Base-by-base conservation (phyloP, 2,113 vertebrate species). In the Scophthalmus maximus region DNA sequence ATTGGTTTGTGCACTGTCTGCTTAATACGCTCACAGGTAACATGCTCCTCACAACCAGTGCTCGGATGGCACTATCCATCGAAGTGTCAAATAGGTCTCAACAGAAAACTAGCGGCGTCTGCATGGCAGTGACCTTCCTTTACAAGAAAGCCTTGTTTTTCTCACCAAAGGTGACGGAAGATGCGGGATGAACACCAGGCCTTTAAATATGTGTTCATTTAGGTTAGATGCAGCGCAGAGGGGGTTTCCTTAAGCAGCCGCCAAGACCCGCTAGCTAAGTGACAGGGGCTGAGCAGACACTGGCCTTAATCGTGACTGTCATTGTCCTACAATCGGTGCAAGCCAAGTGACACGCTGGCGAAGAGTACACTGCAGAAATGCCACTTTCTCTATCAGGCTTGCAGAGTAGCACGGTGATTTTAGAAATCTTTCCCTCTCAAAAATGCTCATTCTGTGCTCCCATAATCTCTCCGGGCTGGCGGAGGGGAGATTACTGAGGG, bases 41-140 rank as follows among this genome's bases (percentile, higher is more conserved):
- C 55, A 84, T 58, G 44, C 11, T 57, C 47, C 46, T 71, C 73
- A 69, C 50, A 79, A 67, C 74, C 68, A n/a, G 53, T 26, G 40
- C 62, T 74, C 62, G 69, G 65, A 72, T 69, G 55, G 72, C 70
- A 58, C 56, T 27, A 20, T 27, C 58, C 50, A 78, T 87, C 72
- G 78, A 69, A 60, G 64, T 68, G 64, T 73, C 73, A 59, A 26
- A 76, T 47, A 1, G 57, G 40, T 53, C 42, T 56, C 74, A 22
- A 73, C 82, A 76, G 60, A 73, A 74, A 58, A 78, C 75, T 63
- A 77, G 49, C 62, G 52, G 59, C 29, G 68, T 78, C 86, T 71
- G n/a, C n/a, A n/a, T n/a, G 75, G 47, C 64, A 67, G 34, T 1
- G 10, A 55, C 61, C 52, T 80, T 34, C 22, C 15, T 66, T 42